phyloP scores from a whole-genome alignment of 2,888 invertebrate genomes.

The Acronicta alni region DNA sequence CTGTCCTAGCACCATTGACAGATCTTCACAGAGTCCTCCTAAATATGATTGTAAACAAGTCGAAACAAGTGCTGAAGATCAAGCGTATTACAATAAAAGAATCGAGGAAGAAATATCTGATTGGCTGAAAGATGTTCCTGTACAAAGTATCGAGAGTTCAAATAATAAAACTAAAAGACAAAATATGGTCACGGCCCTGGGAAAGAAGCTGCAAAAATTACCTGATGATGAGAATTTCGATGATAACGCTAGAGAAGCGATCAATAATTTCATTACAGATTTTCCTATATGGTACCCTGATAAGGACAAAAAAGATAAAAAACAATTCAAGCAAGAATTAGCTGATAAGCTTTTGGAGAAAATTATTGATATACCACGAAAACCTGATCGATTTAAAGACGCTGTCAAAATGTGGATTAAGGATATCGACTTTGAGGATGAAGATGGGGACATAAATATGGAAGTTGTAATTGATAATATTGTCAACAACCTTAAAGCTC shows the following conservation, averaged over 20 bases:
- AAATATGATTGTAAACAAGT: conserved; percentile 1
- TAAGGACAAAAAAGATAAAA: conserved; percentile 45
- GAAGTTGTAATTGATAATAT: conserved; percentile 42
- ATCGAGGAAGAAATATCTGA: conserved; percentile 52
- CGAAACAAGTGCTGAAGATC: not conserved
- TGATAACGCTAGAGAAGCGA: conserved; percentile 50
- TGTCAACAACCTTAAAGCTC: conserved; percentile 46
- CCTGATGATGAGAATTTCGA: conserved; percentile 51
- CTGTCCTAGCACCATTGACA: not conserved
- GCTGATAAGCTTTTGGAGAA: conserved; percentile 54
- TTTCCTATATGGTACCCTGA: conserved; percentile 69
- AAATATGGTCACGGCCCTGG: conserved; percentile 49
- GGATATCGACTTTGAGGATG: conserved; percentile 45
- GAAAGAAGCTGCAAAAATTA: conserved; percentile 49
- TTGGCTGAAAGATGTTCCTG: conserved; percentile 66
- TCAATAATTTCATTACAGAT: conserved; percentile 54
- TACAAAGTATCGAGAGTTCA: conserved; percentile 55
- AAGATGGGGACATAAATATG: conserved; percentile 28
- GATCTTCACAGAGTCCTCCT: not conserved
- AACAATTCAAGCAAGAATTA: conserved; percentile 56
- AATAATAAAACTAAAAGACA: conserved; percentile 52
- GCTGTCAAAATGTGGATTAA: conserved; percentile 50
- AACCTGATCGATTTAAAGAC: conserved; percentile 46
- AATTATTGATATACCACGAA: conserved; percentile 39
- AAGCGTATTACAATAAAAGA: conserved; percentile 29